Conservation (phyloP, 2,888 invertebrate genomes). For the Frankliniella intonsa region DNA sequence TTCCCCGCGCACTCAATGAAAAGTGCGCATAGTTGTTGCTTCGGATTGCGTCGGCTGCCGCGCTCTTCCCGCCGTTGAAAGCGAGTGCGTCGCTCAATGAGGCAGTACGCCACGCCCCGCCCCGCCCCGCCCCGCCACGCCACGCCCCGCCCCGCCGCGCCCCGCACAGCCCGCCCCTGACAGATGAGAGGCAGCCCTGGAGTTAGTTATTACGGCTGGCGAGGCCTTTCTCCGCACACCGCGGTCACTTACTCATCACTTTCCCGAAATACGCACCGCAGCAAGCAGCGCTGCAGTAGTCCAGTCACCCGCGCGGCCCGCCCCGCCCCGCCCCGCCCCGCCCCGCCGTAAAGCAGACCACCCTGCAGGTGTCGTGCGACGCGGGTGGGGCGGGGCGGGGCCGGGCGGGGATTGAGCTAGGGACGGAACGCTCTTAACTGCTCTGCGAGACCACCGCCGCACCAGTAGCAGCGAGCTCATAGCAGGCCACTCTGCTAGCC, state of each 20-base stretch:
- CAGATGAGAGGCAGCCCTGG: neutral
- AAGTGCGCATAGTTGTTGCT: neutral
- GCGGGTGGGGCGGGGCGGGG: too few relatives aligned
- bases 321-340: neutral
- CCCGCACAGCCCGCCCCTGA: neutral
- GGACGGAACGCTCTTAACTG: too few relatives aligned
- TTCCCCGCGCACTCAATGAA: neutral
- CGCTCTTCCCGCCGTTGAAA: neutral
- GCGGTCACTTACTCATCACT: neutral
- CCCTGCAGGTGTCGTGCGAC: neutral
- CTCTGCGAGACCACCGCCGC: too few relatives aligned
- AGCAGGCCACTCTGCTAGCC: neutral
- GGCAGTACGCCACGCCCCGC: neutral
- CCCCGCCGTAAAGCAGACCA: neutral
- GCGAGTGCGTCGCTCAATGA: neutral
- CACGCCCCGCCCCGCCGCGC: neutral
- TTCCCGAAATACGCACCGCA: neutral
- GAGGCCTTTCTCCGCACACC: neutral
- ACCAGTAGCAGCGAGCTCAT: too few relatives aligned
- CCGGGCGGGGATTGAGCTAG: too few relatives aligned
- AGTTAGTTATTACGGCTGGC: neutral
- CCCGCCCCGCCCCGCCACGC: neutral
- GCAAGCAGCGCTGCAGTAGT: neutral
- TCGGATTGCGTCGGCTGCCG: neutral
- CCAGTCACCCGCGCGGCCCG: neutral